phyloP scores from a whole-genome alignment of 2,797 vertebrate genomes.

The Steatocranus sp. region DNA sequence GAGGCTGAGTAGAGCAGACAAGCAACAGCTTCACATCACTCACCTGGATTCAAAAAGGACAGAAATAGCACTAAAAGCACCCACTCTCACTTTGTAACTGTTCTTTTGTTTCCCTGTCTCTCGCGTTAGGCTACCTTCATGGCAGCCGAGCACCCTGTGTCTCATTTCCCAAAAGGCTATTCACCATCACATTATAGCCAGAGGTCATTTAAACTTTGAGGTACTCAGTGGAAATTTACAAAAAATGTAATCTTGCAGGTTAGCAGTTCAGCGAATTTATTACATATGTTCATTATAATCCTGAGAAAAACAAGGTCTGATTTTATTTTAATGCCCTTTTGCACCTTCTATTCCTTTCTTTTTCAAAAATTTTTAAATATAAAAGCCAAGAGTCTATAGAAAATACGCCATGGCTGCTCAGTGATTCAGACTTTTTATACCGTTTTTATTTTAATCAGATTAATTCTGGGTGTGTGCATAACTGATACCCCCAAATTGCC shows the following conservation, averaged over 20 bases:
- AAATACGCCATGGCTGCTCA: neutral
- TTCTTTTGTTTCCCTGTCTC: conserved; percentile 66
- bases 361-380: neutral
- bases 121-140: conserved; percentile 41
- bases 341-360: neutral
- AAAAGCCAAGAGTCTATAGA: neutral
- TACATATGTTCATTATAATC: neutral
- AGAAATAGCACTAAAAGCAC: conserved; percentile 79
- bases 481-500: neutral
- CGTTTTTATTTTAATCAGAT: neutral
- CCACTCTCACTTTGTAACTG: conserved; percentile 71
- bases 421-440: neutral
- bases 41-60: conserved; percentile 74
- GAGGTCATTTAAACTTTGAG: conserved; percentile 10
- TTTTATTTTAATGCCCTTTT: neutral
- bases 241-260: neutral
- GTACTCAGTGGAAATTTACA: neutral
- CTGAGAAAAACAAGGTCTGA: neutral
- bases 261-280: neutral
- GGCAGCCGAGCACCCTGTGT: conserved; percentile 22
- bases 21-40: conserved; percentile 70
- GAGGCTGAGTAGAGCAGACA: conserved; percentile 71
- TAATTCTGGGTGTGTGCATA: neutral
- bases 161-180: conserved; percentile 36
- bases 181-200: conserved; percentile 31